Evolutionary conservation across 1,140 invertebrate genomes (phyloP), one percentile per base, ranked within the genome.

Genomic region (Drosophila dunni): DNA sequence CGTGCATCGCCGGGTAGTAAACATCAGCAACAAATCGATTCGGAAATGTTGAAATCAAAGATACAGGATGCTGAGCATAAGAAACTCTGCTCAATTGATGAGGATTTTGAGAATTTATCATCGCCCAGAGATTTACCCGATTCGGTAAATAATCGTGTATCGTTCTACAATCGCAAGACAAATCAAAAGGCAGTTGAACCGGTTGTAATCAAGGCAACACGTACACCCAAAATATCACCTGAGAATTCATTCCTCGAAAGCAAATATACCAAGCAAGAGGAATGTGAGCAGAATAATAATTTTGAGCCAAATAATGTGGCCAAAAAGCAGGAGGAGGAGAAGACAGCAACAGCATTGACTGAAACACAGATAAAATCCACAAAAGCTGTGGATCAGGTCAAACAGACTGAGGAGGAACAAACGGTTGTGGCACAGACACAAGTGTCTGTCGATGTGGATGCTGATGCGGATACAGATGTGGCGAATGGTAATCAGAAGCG

Each of bases 181-280:
- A 79, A 53, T 68, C 68, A 67, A 36, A 91, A 90, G 64, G 60
- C 78, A 8, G 81, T 86, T 44, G 82, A 91, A 7, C 91, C 92
- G 7, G 81, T 92, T 58, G 79, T 92, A 7, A 90, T 92, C 10
- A 91, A 84, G 54, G 91, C 91, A 5, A 92, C 90, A 6, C 80
- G 78, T 17, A 88, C 84, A 13, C 91, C 91, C 20, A 92, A 92
- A 72, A 92, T 92, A 69, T 92, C 91, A 24, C 91, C 91, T 40
- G 89, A 92, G 77, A 92, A 91, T 58, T 92, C 91, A 5, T 92
- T 92, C 64, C 63, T 92, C 10, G 91, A 92, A 64, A 85, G 81
- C 67, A 89, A 83, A 50, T 91, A 92, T 66, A 78, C 69, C 17
- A 78, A 51, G 24, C 24, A 29, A 29, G 74, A 71, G 63, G 89